Evolutionary conservation across 2,113 vertebrate genomes (phyloP).

Genomic region (Nesogale talazaci): DNA sequence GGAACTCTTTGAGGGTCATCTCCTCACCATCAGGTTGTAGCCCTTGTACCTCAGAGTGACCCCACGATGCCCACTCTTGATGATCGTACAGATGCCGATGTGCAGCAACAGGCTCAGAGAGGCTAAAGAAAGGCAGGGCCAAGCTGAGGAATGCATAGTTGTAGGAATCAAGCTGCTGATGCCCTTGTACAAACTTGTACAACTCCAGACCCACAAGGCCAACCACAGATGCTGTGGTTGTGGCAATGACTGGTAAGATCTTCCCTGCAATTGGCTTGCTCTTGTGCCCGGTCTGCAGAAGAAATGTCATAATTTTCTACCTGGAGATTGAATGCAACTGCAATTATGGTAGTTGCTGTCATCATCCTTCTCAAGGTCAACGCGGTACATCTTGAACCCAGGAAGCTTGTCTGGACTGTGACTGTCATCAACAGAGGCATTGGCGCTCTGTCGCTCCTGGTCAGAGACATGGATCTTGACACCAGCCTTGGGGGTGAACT

Average conservation of each 20-base stretch:
- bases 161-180: constrained; percentile 90
- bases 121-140: constrained; percentile 95
- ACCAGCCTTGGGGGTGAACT: constrained; percentile 92
- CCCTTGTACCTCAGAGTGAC: constrained; percentile 95
- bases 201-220: constrained; percentile 96
- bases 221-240: constrained; percentile 93
- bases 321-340: constrained; percentile 94
- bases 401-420: too few relatives aligned
- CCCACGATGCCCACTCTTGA: constrained; percentile 96
- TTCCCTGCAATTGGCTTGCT: constrained; percentile 98
- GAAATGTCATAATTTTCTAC: constrained; percentile 97
- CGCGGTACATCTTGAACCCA: too few relatives aligned
- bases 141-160: constrained; percentile 97
- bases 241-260: constrained; percentile 97
- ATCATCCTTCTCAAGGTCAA: too few relatives aligned
- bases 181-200: constrained; percentile 93
- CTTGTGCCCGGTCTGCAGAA: constrained; percentile 94
- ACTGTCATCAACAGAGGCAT: constrained; percentile 90
- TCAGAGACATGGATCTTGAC: constrained; percentile 97
- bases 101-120: constrained; percentile 94
- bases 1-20: constrained; percentile 95
- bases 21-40: constrained; percentile 91
- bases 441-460: constrained; percentile 94
- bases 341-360: constrained; percentile 96
- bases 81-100: constrained; percentile 96